Base-by-base conservation (phyloP, 1,140 invertebrate species). In the Psix sp. region DNA sequence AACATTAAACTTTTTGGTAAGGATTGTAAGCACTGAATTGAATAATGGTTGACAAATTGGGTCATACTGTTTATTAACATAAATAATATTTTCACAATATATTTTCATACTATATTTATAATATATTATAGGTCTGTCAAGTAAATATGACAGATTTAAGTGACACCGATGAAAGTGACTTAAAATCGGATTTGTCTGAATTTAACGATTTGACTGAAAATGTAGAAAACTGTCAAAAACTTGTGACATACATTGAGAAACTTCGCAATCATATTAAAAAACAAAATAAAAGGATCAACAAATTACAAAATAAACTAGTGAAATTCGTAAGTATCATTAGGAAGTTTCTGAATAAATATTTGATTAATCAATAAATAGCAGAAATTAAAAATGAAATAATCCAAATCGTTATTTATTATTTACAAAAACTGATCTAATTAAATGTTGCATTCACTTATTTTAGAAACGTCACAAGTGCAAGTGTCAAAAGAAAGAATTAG, bases 381-480 rank as follows among this genome's bases (percentile, higher is more conserved):
- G 21, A 24, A 45, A 15, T n/a, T 21, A 5, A 18, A 45, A 45
- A 3, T 46, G 10, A 21, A 46, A 24, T 26, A 24, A 26, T 26
- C 33, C n/a, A 13, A 13, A 11, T 13, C 2, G n/a, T 13, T 3
- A 33, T 48, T 33, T 14, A 13, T 31, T 48, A 9, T 17, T 16
- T 29, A 20, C 40, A 43, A 11, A 43, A 20, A n/a, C 3, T 46
- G 3, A 7, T 7, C 5, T 33, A 33, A 33, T 5, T 10, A 3
- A 33, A 33, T 5, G n/a, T 33, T 33, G 2, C n/a, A 33, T 3
- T 33, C n/a, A 24, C 7, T 33, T 3, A 17, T 56, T 66, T 6
- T 5, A 83, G 80, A 82, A 78, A 51, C 74, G 76, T 17, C 57
- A 62, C 7, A 77, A 65, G 16, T 18, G 2, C 43, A 24, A 67